Evolutionary conservation across 1,140 invertebrate genomes (phyloP), one percentile per base, ranked within the genome.

Genomic region (Scaptomyza graminum): DNA sequence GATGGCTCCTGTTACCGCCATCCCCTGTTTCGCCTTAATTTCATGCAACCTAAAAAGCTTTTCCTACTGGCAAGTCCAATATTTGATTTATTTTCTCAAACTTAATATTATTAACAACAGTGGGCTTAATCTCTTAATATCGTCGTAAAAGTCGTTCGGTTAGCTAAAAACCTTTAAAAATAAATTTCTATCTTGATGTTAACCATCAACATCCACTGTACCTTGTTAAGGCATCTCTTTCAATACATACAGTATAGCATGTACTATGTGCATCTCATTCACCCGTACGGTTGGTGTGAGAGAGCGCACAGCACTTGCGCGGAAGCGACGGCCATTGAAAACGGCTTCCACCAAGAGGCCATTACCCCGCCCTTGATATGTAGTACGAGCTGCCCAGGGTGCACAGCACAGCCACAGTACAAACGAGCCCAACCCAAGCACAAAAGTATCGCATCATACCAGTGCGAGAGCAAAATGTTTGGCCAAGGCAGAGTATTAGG

Each of bases 291-390:
- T 56, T 31, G 15, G 18, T 13, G 18, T 15, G 44, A 79, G 70
- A 51, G 74, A 79, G 54, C 28, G 22, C 44, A 25, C 57, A 39
- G 28, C 50, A 61, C 51, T 25, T 52, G 52, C 50, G 43, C 13
- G 13, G 43, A 22, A 49, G 59, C 60, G 81, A 69, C 81, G 82
- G 81, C 81, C 81, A 85, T 85, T 85, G 81, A 85, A 80, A 55
- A 41, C 70, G 74, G 73, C 77, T 62, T 63, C 81, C 77, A 74
- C 76, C 77, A 74, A 74, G 54, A 59, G 39, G 79, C 54, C 62
- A 57, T 44, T 65, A 59, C 37, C 65, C 61, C 46, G 15, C 57
- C 22, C 34, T 34, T 34, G 31, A 34, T 34, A 34, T 9, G 31
- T 34, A 9, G 31, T 9, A 9, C 31, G 8, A 34, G 31, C 31